phyloP scores from a whole-genome alignment of 2,797 vertebrate genomes.

The Coreius guichenoti region DNA sequence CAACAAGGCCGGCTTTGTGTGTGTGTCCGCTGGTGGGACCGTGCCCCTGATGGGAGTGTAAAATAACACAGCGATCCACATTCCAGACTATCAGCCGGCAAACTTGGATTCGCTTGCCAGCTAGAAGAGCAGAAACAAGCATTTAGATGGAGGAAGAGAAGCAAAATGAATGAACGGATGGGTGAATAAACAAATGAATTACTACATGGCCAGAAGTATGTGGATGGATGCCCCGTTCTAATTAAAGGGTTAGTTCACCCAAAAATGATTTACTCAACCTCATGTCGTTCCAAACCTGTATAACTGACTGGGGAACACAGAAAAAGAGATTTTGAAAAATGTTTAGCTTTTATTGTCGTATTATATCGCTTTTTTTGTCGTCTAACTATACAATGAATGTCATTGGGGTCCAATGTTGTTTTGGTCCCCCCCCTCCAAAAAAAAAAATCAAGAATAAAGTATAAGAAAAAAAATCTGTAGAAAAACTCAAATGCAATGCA shows the following conservation, averaged over 20 bases:
- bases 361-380: not conserved
- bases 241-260: not conserved
- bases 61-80: conserved; percentile 53
- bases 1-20: conserved; percentile 56
- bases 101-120: not conserved
- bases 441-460: not conserved
- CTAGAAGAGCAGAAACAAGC: conserved; percentile 23
- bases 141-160: conserved; percentile 17
- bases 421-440: no score
- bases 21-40: conserved; percentile 37
- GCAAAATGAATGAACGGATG: conserved; percentile 24
- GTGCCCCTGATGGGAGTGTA: conserved; percentile 35
- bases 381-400: not conserved
- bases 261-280: not conserved
- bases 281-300: not conserved
- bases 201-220: not conserved
- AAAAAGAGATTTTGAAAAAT: not conserved
- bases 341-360: no score
- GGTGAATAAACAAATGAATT: conserved; percentile 11
- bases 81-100: conserved; percentile 3
- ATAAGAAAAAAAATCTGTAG: not conserved
- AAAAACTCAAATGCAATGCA: not conserved
- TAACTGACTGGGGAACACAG: not conserved
- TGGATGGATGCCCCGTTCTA: not conserved
- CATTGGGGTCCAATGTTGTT: not conserved